Evolutionary conservation across 1,140 invertebrate species (phyloP).

Genomic region (Steinernema khuongi): DNA sequence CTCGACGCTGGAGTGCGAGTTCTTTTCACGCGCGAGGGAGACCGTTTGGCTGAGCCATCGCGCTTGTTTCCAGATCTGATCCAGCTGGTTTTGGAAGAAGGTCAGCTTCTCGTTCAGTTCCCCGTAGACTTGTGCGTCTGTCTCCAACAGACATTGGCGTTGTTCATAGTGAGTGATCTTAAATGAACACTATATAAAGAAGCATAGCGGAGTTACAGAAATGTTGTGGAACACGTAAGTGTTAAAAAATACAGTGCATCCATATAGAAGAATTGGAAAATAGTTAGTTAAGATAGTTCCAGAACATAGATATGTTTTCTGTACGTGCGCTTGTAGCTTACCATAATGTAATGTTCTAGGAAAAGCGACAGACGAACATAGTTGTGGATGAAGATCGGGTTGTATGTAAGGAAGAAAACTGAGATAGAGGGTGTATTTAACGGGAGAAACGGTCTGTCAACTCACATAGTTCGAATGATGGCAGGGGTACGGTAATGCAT

Average conservation of each 20-base stretch:
- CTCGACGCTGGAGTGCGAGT: slow-evolving; percentile 37
- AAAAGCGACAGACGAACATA: slow-evolving; percentile 85
- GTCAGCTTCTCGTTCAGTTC: slow-evolving; percentile 26
- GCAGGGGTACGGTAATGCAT: slow-evolving; percentile 34
- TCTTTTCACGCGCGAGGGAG: slow-evolving; percentile 78
- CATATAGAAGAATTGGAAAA: too few species aligned
- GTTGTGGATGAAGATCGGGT: slow-evolving; percentile 75
- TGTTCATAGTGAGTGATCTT: slow-evolving; percentile 76
- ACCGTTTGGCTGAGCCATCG: slow-evolving; percentile 92
- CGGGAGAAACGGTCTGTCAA: neutral
- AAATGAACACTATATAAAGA: slow-evolving; percentile 23
- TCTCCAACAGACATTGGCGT: slow-evolving; percentile 72
- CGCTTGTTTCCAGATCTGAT: slow-evolving; percentile 77
- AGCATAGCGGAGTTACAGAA: slow-evolving; percentile 58
- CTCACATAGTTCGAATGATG: slow-evolving; percentile 41
- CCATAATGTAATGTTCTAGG: slow-evolving; percentile 79
- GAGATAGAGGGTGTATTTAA: slow-evolving; percentile 6
- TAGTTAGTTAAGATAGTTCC: too few species aligned
- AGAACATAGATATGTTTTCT: too few species aligned
- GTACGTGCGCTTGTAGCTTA: slow-evolving; percentile 64
- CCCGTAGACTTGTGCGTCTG: slow-evolving; percentile 73
- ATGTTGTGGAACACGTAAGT: slow-evolving; percentile 82
- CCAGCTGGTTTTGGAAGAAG: slow-evolving; percentile 58
- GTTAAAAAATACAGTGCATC: too few species aligned
- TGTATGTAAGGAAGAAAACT: slow-evolving; percentile 82